Evolutionary conservation across 1,140 invertebrate genomes (phyloP), one percentile per base, ranked within the genome.

Genomic region (Semibalanus balanoides): DNA sequence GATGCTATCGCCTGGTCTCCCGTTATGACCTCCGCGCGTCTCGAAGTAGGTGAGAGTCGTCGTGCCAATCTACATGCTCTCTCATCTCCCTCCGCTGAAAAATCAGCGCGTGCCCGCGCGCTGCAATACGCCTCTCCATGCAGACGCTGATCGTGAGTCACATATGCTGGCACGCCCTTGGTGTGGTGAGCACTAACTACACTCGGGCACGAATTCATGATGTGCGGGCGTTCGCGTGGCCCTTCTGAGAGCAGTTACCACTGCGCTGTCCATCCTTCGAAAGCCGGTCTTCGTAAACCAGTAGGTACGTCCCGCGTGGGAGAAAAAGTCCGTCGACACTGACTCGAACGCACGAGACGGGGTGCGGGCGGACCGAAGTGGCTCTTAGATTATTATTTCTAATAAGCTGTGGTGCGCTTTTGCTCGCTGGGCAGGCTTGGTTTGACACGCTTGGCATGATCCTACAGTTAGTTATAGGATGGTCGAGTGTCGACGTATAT

Each of bases 41-140:
- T n/a, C n/a, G n/a, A n/a, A n/a, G n/a, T n/a, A n/a, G n/a, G n/a
- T n/a, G n/a, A n/a, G n/a, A n/a, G n/a, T n/a, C n/a, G n/a, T n/a
- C n/a, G n/a, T n/a, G n/a, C n/a, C n/a, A n/a, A n/a, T n/a, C n/a
- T n/a, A n/a, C n/a, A n/a, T n/a, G n/a, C n/a, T n/a, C n/a, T n/a
- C n/a, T 30, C 3, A 77, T 35, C 30, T 35, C 74, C 77, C 77
- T 77, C n/a, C 74, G 31, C 28, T 25, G 29, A 14, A 30, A 77
- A 77, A 1, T 64, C 51, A 11, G n/a, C 22, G 9, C 22, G 51
- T 64, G 51, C n/a, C 3, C 11, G 51, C 3, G 22, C 22, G 51
- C 14, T 25, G 51, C 7, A 22, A 64, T 19, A 14, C 7, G 22
- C 7, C 7, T 19, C 51, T 64, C 51, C 51, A 19, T n/a, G n/a